These are phyloP conservation scores for Apolygus lucorum DNA, from an alignment of 1,140 invertebrate species.

Conservation along the genomic window DNA sequence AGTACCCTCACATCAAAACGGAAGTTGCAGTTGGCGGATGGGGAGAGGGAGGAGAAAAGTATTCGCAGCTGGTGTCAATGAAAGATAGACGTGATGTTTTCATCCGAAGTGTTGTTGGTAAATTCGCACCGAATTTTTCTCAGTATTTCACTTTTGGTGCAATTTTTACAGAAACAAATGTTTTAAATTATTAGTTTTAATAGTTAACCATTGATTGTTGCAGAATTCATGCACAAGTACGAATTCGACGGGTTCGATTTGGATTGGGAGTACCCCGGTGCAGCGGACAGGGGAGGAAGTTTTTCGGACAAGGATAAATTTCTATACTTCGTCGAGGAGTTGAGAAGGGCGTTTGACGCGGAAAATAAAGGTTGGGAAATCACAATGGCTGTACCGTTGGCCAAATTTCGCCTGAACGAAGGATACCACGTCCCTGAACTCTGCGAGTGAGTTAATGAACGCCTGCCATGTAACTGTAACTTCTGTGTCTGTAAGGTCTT, in stretches of 20 bases:
- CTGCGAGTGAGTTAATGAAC: constrained; percentile 64
- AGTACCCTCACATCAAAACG: constrained; percentile 65
- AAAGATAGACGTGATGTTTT: constrained; percentile 59
- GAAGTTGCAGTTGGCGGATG: constrained; percentile 76
- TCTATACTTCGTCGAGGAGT: constrained; percentile 72
- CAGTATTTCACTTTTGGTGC: too few species aligned
- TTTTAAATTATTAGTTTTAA: neutral
- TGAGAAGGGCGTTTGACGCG: constrained; percentile 65
- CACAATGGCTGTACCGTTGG: constrained; percentile 76
- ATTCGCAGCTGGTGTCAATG: constrained; percentile 64
- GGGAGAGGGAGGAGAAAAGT: constrained; percentile 78
- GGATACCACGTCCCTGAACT: constrained; percentile 81
- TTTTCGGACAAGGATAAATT: constrained; percentile 75
- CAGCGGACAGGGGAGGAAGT: constrained; percentile 71
- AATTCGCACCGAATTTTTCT: too few species aligned
- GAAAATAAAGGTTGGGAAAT: constrained; percentile 70
- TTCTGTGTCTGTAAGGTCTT: neutral
- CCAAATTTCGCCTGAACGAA: constrained; percentile 73
- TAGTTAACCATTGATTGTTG: too few species aligned
- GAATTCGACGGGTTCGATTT: constrained; percentile 74
- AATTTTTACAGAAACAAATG: neutral
- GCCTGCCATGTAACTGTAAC: neutral
- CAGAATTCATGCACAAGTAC: constrained; percentile 65
- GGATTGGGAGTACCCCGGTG: constrained; percentile 81
- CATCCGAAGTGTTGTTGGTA: constrained; percentile 63